A percentile compares a stretch with the other conserved stretches of the same genome.
These are phyloP conservation scores for Bos indicus DNA, from an alignment of 2,113 vertebrate genomes.

Conservation along the genomic window DNA sequence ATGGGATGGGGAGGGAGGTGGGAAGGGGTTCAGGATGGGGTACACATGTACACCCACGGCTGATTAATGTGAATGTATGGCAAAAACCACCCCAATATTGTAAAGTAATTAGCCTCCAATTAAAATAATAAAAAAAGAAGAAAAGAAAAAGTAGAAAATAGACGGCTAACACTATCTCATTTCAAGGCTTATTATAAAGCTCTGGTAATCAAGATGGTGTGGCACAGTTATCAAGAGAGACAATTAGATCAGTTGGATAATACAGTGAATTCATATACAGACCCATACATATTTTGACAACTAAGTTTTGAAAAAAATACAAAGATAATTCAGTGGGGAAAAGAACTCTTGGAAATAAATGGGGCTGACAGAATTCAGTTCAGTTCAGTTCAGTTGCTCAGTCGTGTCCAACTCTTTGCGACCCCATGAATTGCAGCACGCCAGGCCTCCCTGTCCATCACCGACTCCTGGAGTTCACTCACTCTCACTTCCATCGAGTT, in stretches of 20 bases:
- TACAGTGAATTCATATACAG: not conserved
- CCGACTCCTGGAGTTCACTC: no score
- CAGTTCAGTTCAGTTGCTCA: no score
- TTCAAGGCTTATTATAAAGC: not conserved
- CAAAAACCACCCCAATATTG: not conserved
- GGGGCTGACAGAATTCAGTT: not conserved
- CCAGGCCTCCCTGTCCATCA: no score
- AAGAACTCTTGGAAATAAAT: not conserved
- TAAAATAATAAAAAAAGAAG: not conserved
- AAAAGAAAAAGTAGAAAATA: not conserved
- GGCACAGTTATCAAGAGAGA: not conserved
- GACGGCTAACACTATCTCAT: not conserved
- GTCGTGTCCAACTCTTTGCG: no score
- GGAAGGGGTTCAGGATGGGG: not conserved
- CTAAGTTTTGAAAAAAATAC: not conserved
- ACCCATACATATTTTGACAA: not conserved
- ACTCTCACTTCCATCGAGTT: no score
- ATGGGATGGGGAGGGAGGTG: not conserved
- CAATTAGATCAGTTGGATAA: not conserved
- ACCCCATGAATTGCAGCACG: no score
- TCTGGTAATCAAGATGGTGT: not conserved
- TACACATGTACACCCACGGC: not conserved
- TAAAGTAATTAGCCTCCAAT: not conserved
- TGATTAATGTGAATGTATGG: not conserved
- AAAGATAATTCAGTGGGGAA: not conserved